Percentiles rank a stretch among this genome's conserved stretches.
Evolutionary conservation across 2,113 vertebrate genomes (phyloP).

Genomic region (Onychostoma macrolepis): DNA sequence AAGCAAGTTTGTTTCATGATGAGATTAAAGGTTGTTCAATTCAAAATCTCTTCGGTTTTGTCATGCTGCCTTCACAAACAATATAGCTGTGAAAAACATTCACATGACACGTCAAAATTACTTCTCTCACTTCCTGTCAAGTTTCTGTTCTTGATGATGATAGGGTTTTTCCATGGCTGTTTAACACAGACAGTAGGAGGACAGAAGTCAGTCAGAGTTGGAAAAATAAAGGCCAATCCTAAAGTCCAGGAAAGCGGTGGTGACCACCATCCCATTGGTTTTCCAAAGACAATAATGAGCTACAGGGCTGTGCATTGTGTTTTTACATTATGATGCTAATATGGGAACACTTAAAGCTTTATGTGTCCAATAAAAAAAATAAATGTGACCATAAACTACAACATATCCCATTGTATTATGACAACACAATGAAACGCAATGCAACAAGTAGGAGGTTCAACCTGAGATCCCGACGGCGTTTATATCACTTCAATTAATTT

Average conservation of each 20-base stretch:
- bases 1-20: not conserved
- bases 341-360: not conserved
- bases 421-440: not conserved
- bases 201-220: conserved; percentile 49
- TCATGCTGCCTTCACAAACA: not conserved
- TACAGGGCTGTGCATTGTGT: not conserved
- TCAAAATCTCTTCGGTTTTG: not conserved
- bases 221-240: not conserved
- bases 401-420: not conserved
- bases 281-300: not conserved
- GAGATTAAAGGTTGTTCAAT: not conserved
- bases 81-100: conserved; percentile 37
- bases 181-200: conserved; percentile 40
- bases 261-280: not conserved
- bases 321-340: conserved; percentile 3
- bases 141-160: conserved; percentile 48
- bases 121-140: conserved; percentile 53
- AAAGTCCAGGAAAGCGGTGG: not conserved
- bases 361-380: not conserved
- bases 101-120: conserved; percentile 48
- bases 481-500: not conserved
- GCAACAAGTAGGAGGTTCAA: conserved; percentile 25
- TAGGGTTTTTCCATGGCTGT: conserved; percentile 65
- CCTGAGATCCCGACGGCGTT: not conserved
- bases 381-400: not conserved